Evolutionary conservation across 2,888 invertebrate species (phyloP), one percentile per base, ranked within the genome.

Genomic region (Trissolcus japonicus): DNA sequence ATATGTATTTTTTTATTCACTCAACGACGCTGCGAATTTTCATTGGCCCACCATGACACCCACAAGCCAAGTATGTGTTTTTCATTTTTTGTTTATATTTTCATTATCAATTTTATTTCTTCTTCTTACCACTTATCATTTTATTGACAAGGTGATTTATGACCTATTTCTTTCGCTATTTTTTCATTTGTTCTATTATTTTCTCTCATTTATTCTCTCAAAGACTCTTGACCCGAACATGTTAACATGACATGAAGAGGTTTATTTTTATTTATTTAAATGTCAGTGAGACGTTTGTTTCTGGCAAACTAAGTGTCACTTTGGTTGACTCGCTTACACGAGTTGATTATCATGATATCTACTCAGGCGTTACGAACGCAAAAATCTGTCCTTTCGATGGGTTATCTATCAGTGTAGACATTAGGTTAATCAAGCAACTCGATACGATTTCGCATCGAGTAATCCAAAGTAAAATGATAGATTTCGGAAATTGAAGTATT

Each of bases 401-500:
- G 61, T 75, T 55, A 67, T 50, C 74, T 60, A 78, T 60, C 75
- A 67, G 53, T 56, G 69, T 66, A 74, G 59, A 71, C 63, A 40
- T 71, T 75, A 71, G 71, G 21, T 78, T 78, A 71, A 78, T 78
- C 69, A 71, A 78, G 74, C 71, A 71, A 63, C 62, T 72, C 65
- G 68, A 72, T 66, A 69, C 77, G 77, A 79, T 73, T 79, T 79
- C 75, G 72, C 77, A 75, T 79, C 75, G 75, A 79, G 72, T 79
- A 79, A 79, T 79, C 72, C 75, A 56, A 77, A 69, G 66, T 68
- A 75, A 75, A 75, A 77, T 76, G 75, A 79, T 72, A 76, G 77
- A 77, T 77, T 77, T 77, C 77, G 77, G 75, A 77, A 79, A 76
- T 79, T 76, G 79, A 79, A 77, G 74, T 75, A 63, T 63, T 75